Base-by-base conservation (phyloP, 2,113 vertebrate genomes). In the Lophotis ruficrista region DNA sequence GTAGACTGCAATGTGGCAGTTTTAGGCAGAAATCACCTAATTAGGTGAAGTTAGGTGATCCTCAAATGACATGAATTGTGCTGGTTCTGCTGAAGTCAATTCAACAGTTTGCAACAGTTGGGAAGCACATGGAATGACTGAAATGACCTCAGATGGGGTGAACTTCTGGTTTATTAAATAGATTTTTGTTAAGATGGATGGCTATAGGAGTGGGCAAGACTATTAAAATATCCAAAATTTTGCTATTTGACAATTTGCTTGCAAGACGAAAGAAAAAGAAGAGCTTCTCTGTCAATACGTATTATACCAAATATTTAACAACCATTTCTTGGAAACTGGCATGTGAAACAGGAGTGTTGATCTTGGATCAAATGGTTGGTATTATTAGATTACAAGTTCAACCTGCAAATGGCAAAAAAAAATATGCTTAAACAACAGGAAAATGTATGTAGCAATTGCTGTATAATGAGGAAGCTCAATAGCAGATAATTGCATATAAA, bases 401-500 rank as follows among this genome's bases (percentile, higher is more conserved):
- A 85, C 37, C 57, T 53, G 66, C 43, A 94, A 97, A 62, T 76
- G 82, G 51, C 30, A 96, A 95, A 97, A 96, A 95, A 97, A 97
- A 96, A 76, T 79, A 83, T 69, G 80, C 69, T 96, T 96, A 92
- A 97, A 96, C 92, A 94, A 79, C 58, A 82, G 93, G 65, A 51
- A 96, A 97, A 97, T 96, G 54, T 92, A 92, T 95, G 94, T 72
- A 91, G 87, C 51, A 95, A 69, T 86, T 83, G 43, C 56, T 83
- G 73, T 48, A 68, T 90, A 95, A 97, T 95, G 92, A 97, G 87
- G 87, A 66, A 93, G 95, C 95, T 97, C 93, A 92, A 94, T 87
- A 86, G 93, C 93, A 96, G 91, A 96, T 97, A 97, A 97, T 97
- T 98, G 95, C 68, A 78, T 66, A 61, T 87, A 96, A 97, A 96